Evolutionary conservation across 2,888 invertebrate species (phyloP), one percentile per base, ranked within the genome.

Genomic region (Rhyacophila evoluta): DNA sequence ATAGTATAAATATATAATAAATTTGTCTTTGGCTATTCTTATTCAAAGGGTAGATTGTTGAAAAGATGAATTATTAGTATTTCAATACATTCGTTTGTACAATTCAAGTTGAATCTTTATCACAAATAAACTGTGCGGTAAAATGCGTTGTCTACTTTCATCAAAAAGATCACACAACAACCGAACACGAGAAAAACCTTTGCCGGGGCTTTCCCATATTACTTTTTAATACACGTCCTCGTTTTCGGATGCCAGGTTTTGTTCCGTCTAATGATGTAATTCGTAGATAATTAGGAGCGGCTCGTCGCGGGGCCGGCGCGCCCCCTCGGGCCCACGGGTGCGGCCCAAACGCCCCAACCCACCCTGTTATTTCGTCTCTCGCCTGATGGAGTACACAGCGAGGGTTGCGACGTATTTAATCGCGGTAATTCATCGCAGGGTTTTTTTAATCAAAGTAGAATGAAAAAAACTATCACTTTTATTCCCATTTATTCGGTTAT

Each of bases 251-350:
- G 55, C 55, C 55, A 55, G 55, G 55, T 55, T 55, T 55, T 55
- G 55, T 55, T 55, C 55, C 19, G 55, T 55, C 37, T 72, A 72
- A 72, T 72, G 72, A 72, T 72, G 72, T 72, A 72, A 72, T 72
- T 72, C 37, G 72, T 37, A 72, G 72, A 72, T 72, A 72, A 72
- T 72, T 72, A 72, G 72, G 72, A 55, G 55, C 55, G 55, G 25
- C 55, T 55, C 29, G 15, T 15, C 41, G 29, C 41, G 27, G 73
- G 27, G 73, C 39, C 38, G 29, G n/a, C 73, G 15, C 15, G 29
- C 73, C 37, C 77, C 67, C 68, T 12, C 33, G 15, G 27, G 86
- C 10, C 86, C 86, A 1, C 86, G 86, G 27, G 86, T 86, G 8
- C 85, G 84, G 36, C 85, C 75, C 84, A 85, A 81, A 70, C 86